phyloP scores from a whole-genome alignment of 1,140 invertebrate genomes.

The Drusus annulatus region DNA sequence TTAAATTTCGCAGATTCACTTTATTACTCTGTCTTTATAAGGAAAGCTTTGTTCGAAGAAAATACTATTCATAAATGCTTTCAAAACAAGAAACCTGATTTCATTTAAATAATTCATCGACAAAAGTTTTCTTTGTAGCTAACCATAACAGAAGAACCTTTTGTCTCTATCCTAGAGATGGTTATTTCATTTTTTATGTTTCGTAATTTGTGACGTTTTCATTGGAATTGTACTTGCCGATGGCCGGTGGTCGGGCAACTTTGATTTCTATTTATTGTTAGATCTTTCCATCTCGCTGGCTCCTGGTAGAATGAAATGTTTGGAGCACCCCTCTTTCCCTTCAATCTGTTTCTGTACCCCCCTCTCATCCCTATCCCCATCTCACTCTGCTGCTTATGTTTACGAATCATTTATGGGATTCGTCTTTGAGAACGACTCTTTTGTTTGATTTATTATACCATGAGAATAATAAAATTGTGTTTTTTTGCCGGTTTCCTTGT shows the following conservation, averaged over 20 bases:
- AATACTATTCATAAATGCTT: no score
- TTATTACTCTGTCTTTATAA: no score
- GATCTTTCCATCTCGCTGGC: constrained; percentile 44
- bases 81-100: no score
- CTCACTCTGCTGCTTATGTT: not conserved
- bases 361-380: not conserved
- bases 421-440: constrained; percentile 35
- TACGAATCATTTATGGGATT: no score
- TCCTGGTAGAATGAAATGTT: constrained; percentile 28
- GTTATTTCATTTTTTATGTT: no score
- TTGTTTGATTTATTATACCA: constrained; percentile 37
- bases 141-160: no score
- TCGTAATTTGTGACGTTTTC: constrained; percentile 25
- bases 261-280: constrained; percentile 48
- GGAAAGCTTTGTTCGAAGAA: no score
- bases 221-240: constrained; percentile 25
- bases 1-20: not conserved
- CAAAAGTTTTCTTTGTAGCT: no score
- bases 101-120: no score
- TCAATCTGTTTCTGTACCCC: not conserved
- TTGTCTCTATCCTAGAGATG: no score
- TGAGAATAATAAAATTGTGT: constrained; percentile 16
- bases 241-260: constrained; percentile 15
- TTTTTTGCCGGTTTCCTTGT: constrained; percentile 12
- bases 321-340: constrained; percentile 1